A percentile compares a stretch with the other conserved stretches of the same genome.
Conservation (phyloP, 2,888 invertebrate genomes). For the Elegia similella region DNA sequence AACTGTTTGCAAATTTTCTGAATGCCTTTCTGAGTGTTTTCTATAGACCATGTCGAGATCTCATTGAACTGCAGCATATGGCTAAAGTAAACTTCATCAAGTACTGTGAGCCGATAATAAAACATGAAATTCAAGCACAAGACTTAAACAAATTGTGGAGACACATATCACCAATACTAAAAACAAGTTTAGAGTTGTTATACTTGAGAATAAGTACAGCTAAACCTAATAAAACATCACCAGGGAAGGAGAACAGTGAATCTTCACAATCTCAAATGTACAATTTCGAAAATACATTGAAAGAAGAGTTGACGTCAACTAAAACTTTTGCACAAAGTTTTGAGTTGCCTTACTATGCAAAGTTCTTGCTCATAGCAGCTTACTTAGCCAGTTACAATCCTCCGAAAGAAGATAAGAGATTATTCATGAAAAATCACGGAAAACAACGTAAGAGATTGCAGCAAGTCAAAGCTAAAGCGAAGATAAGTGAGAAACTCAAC, state of each 20-base stretch:
- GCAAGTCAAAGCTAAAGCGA: slow-evolving; percentile 83
- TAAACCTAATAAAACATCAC: slow-evolving; percentile 45
- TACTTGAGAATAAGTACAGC: slow-evolving; percentile 85
- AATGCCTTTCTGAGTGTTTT: slow-evolving; percentile 92
- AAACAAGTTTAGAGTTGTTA: slow-evolving; percentile 87
- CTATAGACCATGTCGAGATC: slow-evolving; percentile 91
- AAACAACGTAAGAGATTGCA: slow-evolving; percentile 86
- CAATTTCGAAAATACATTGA: slow-evolving; percentile 61
- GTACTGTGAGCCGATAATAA: slow-evolving; percentile 90
- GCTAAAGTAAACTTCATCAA: slow-evolving; percentile 88
- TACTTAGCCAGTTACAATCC: slow-evolving; percentile 97
- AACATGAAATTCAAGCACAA: slow-evolving; percentile 81
- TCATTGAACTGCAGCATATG: slow-evolving; percentile 91
- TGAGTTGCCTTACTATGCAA: slow-evolving; percentile 93
- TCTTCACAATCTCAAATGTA: slow-evolving; percentile 28
- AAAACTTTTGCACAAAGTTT: slow-evolving; percentile 84
- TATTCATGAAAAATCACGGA: slow-evolving; percentile 91
- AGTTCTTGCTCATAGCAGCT: slow-evolving; percentile 93
- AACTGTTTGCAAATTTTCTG: slow-evolving; percentile 89
- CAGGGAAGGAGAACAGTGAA: slow-evolving; percentile 60
- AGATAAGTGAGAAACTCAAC: slow-evolving; percentile 78
- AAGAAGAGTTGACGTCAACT: slow-evolving; percentile 70
- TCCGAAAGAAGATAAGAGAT: slow-evolving; percentile 90
- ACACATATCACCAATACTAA: slow-evolving; percentile 88
- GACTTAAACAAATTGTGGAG: slow-evolving; percentile 90